Base-by-base conservation (phyloP, 2,888 invertebrate species). In the Cataglyphis rosenhaueri region DNA sequence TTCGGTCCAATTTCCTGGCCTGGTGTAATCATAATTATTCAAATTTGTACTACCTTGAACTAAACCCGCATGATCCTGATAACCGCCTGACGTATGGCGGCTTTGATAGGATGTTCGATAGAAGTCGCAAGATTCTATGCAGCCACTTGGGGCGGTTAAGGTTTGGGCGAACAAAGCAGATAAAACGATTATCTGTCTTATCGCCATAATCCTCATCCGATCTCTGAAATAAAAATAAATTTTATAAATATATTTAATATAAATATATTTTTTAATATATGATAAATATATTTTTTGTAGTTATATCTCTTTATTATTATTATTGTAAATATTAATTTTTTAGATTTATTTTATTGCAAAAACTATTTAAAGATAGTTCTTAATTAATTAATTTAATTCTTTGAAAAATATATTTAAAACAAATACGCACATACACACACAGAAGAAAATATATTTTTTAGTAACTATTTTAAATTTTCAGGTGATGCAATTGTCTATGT, bases 1-100 rank as follows among this genome's bases (percentile, higher is more conserved):
- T 52, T 93, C 93, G 0, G 89, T 86, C 93, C 93, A 93, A 32
- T 88, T 93, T 21, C 92, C 93, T n/a, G 92, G 92, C 57, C 86
- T 90, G 0, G 86, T 61, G 41, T 87, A 86, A 29, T 90, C 87
- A 12, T 87, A 81, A 12, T 88, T 82, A 32, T 88, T 79, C 15
- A 86, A 71, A 59, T 64, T 82, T 25, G 73, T 32, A 41, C 52
- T 29, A 18, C 10, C 70, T 78, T 88, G 83, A 21, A 70, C 66
- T 52, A 86, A 83, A 61, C 18, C 74, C 8, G 59, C 64, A 21
- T 83, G 81, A 59, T 83, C 73, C 44, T 81, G 82, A 64, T 74
- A 41, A 59, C 62, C 35, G 41, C 62, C n/a, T 12, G 84, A 75
- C 18, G 76, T 29, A 25, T 75, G 81, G n/a, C 66, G 85, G 52